These are phyloP conservation scores for Etheostoma nigrum DNA, from an alignment of 2,797 vertebrate genomes.

Conservation along the genomic window DNA sequence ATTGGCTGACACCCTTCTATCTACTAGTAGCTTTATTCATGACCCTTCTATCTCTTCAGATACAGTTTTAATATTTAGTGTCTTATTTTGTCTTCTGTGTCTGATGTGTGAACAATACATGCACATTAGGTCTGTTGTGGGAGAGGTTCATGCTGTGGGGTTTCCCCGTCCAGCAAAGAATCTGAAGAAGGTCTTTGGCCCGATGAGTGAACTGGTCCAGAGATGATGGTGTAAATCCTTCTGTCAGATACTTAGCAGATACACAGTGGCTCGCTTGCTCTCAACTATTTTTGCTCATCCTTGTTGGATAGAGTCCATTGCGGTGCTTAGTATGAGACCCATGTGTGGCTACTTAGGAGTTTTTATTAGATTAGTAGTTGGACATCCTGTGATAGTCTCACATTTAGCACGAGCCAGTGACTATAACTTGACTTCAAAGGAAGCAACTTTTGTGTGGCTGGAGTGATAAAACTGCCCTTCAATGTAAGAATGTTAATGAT, in stretches of 20 bases:
- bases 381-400: slow-evolving; percentile 35
- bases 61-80: slow-evolving; percentile 4
- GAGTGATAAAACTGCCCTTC: slow-evolving; percentile 75
- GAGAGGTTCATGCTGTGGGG: not conserved
- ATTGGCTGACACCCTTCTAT: slow-evolving; percentile 8
- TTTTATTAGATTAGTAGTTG: slow-evolving; percentile 39
- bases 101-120: slow-evolving; percentile 7
- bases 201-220: slow-evolving; percentile 60
- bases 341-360: slow-evolving; percentile 28
- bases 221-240: slow-evolving; percentile 58
- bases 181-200: slow-evolving; percentile 45
- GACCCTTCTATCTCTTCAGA: not conserved
- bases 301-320: not conserved
- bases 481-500: slow-evolving; percentile 82
- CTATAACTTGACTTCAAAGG: slow-evolving; percentile 73
- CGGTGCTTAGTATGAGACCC: slow-evolving; percentile 12
- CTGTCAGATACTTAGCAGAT: slow-evolving; percentile 54
- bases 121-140: not conserved
- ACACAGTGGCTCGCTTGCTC: slow-evolving; percentile 18
- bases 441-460: slow-evolving; percentile 55
- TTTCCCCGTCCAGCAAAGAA: slow-evolving; percentile 43
- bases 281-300: slow-evolving; percentile 44
- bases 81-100: slow-evolving; percentile 19
- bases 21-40: not conserved
- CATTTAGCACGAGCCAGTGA: slow-evolving; percentile 22